phyloP scores from a whole-genome alignment of 1,140 invertebrate genomes.

The Dolichoris vasculosae region DNA sequence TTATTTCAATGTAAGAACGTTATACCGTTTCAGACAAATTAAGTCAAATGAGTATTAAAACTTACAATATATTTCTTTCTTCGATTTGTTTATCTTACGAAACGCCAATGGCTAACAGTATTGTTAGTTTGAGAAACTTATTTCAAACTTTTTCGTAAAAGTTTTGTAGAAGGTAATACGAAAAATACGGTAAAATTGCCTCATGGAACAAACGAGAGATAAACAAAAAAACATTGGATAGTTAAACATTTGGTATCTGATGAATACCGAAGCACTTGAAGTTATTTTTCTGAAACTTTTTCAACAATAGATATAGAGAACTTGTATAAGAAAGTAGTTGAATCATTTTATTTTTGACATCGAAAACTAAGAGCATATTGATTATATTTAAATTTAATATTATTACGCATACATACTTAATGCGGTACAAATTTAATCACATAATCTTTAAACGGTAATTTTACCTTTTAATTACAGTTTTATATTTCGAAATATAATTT shows the following conservation, averaged over 20 bases:
- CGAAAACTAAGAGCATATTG: not conserved
- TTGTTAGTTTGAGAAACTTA: not conserved
- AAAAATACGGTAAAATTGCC: not conserved
- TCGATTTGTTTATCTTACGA: not conserved
- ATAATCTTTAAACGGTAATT: not conserved
- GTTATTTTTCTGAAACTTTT: conserved; percentile 8
- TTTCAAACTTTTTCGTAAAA: not conserved
- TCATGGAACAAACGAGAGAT: not conserved
- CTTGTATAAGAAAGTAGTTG: not conserved
- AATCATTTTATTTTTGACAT: not conserved
- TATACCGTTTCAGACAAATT: not conserved
- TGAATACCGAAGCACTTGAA: not conserved
- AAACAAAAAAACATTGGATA: not conserved
- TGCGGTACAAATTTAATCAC: not conserved
- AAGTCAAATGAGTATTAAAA: not conserved
- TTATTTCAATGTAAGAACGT: not conserved
- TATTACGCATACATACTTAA: not conserved
- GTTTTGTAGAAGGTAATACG: not conserved
- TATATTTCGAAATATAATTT: not conserved
- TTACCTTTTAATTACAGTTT: not conserved
- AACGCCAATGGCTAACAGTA: not conserved
- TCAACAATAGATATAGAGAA: not conserved
- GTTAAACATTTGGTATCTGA: not conserved
- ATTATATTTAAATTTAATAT: not conserved
- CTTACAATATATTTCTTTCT: not conserved